Base-by-base conservation (phyloP, 2,797 vertebrate genomes). In the Pseudocheirus occidentalis region DNA sequence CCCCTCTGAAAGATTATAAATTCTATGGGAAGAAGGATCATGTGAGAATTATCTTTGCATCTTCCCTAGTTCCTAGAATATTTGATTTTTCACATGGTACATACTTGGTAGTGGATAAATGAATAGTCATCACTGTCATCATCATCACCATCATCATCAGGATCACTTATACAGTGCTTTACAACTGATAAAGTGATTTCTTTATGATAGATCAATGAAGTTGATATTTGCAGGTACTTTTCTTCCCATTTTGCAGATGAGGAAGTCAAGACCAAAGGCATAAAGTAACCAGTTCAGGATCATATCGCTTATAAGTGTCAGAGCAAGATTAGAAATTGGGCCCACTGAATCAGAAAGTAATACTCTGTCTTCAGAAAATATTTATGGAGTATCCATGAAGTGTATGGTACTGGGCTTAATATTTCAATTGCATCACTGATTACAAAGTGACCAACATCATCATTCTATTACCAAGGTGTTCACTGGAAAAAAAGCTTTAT, bases 241-340 rank as follows among this genome's bases (percentile, higher is more conserved):
- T 87, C 73, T 87, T 87, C 3, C 73, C 73, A 50, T 87, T 55
- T 92, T 96, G 31, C 34, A 90, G 91, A 91, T 73, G 93, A 58
- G 53, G 31, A 55, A 52, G 21, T 11, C 55, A 28, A 55, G n/a
- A 13, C 93, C 94, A 58, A 46, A 93, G 81, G 24, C 31, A 55
- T 94, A 31, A n/a, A 5, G 0, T 58, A 58, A 89, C 90, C 54
- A 91, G 57, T 11, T 46, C 90, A 50, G 0, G 3, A 0, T 90
- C 62, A 53, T 13, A 54, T 59, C 18, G 13, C 58, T 50, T 50
- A 40, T 46, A 4, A 89, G 28, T 81, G 81, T 95, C 90, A 62
- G 40, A 94, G 5, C 46, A 66, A 31, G 29, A 16, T 29, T 52
- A 2, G 3, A 52, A 18, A 28, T 5, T 31, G 28, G 12, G 12